phyloP scores from a whole-genome alignment of 2,113 vertebrate species.

The Indicator maculatus region DNA sequence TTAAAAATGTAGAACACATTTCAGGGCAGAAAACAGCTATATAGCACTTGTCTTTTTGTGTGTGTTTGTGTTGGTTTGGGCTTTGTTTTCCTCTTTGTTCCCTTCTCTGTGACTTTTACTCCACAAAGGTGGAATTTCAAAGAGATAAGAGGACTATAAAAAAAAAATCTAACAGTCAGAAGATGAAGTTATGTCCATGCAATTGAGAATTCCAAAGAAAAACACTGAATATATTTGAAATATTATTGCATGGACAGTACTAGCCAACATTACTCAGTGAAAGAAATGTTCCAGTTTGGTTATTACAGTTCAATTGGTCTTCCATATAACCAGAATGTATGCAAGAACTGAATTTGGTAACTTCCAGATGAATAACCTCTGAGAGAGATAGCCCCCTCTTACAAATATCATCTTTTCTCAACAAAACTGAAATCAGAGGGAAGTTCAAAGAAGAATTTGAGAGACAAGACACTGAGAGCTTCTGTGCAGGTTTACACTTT shows the following conservation, averaged over 20 bases:
- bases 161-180: not conserved
- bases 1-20: constrained; percentile 76
- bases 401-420: constrained; percentile 2
- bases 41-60: constrained; percentile 54
- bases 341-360: not conserved
- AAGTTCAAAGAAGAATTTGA: constrained; percentile 1
- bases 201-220: not conserved
- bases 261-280: not conserved
- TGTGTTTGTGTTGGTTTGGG: not conserved
- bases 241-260: not conserved
- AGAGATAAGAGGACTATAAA: not conserved
- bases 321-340: not conserved
- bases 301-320: not conserved
- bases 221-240: not conserved
- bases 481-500: constrained; percentile 32
- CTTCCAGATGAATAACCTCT: not conserved
- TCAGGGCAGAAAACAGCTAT: constrained; percentile 72
- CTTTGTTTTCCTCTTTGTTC: not conserved
- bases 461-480: constrained; percentile 11
- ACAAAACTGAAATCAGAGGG: constrained; percentile 5
- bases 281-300: not conserved
- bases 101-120: constrained; percentile 9
- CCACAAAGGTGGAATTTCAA: constrained; percentile 20
- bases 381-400: not conserved
- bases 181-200: not conserved